Percentiles rank a stretch among this genome's conserved stretches.
Conservation (phyloP, 1,140 invertebrate genomes). For the Drosophila tristis region DNA sequence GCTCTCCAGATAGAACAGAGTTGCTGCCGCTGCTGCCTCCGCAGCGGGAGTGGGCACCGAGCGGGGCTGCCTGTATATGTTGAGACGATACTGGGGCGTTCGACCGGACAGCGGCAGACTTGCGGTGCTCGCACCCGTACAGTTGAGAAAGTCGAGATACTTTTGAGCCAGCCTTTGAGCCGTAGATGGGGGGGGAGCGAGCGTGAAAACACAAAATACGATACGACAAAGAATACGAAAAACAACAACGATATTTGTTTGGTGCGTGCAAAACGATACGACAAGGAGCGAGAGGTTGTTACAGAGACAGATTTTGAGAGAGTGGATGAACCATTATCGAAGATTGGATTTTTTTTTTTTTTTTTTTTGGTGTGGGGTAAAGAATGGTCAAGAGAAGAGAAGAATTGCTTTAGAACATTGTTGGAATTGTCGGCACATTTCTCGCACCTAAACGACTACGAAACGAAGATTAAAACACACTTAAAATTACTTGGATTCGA, state of each 20-base stretch:
- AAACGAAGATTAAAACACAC: slow-evolving; percentile 6
- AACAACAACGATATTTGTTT: slow-evolving; percentile 54
- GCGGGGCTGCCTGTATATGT: slow-evolving; percentile 63
- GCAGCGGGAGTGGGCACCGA: slow-evolving; percentile 41
- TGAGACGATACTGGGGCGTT: slow-evolving; percentile 63
- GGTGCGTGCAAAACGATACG: slow-evolving; percentile 62
- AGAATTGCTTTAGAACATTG: slow-evolving; percentile 55
- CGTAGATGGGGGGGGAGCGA: slow-evolving; percentile 13
- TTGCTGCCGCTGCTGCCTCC: slow-evolving; percentile 58
- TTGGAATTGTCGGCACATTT: neutral
- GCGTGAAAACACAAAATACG: slow-evolving; percentile 43
- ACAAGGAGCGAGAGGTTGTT: slow-evolving; percentile 47
- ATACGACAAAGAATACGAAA: slow-evolving; percentile 45
- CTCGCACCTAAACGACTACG: slow-evolving; percentile 18
- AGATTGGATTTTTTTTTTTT: slow-evolving; percentile 29
- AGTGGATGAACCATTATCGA: slow-evolving; percentile 52
- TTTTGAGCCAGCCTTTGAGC: slow-evolving; percentile 55
- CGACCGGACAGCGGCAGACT: slow-evolving; percentile 57
- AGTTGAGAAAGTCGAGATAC: slow-evolving; percentile 73
- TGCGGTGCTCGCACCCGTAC: slow-evolving; percentile 59
- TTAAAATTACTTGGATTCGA: neutral
- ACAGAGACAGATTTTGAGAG: slow-evolving; percentile 13
- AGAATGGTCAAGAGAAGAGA: slow-evolving; percentile 73
- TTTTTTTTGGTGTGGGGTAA: slow-evolving; percentile 29
- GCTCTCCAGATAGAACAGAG: slow-evolving; percentile 70